Evolutionary conservation across 2,888 invertebrate genomes (phyloP), one percentile per base, ranked within the genome.

Genomic region (Xanthia icteritia): DNA sequence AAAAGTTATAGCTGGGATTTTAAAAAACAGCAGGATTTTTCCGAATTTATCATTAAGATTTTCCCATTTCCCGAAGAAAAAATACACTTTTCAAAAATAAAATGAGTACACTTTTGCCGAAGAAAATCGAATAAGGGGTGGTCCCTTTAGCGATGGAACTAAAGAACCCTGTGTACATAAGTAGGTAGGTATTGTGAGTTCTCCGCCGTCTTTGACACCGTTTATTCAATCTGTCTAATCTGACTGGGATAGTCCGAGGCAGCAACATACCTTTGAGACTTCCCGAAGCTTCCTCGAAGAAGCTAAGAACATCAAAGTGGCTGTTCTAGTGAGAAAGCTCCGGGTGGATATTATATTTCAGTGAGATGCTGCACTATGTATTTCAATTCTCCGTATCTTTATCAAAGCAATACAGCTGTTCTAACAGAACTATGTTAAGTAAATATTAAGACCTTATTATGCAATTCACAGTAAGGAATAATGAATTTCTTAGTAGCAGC

Each of bases 201-300:
- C 61, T 27, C 36, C 15, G 20, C 45, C 39, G 65, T 48, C 78
- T 82, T 87, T 86, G 73, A 84, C 69, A 77, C 74, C 56, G 72
- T 73, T 88, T 84, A 82, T 84, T 79, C 73, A 82, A 88, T 88
- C 82, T 73, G 73, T 76, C 73, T 88, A 86, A 84, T 82, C 68
- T 71, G 54, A 48, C 75, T 73, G 54, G 72, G 66, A 76, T 70
- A 66, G 77, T 81, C 73, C 64, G 45, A 67, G 66, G 64, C 61
- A 76, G 79, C 48, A 65, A 78, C 58, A 77, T 60, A 64, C 68
- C 79, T 86, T 86, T 84, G 85, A 84, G 67, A 66, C 63, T 48
- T 56, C 45, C 36, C 23, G 48, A 64, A 68, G 36, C 63, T 48
- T 23, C 64, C 67, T 67, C 68, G 61, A 64, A 64, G 67, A 80